Evolutionary conservation across 1,140 invertebrate genomes (phyloP), one percentile per base, ranked within the genome.

Genomic region (Nasonia giraulti): DNA sequence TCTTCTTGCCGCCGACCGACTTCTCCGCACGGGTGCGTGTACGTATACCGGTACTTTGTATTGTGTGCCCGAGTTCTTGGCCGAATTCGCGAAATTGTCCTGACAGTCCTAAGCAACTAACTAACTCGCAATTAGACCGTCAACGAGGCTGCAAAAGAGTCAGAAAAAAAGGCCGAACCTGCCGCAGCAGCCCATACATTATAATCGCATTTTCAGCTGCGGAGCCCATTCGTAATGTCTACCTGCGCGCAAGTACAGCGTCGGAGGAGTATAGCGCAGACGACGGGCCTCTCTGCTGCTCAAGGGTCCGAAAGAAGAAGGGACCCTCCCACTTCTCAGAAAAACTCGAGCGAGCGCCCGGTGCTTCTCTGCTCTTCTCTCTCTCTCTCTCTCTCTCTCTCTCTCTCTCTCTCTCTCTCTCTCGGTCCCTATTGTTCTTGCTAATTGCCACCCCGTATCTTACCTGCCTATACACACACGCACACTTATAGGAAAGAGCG

Each of bases 371-470:
- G 27, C 1, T 27, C 27, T 2, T 44, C 33, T 50, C 75, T 77
- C 37, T 47, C 73, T 40, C 14, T 14, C 37, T 47, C 73, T 40
- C 14, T 14, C 47, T 33, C 50, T 83, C 75, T 80, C 1, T 44
- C 33, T 50, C 75, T 77, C 37, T 47, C 73, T 40, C 14, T 14
- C 37, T 47, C 73, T 40, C 14, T 14, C 47, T 33, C 50, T 83
- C 75, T 80, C 27, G 27, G 77, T 80, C 87, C 87, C 90, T 89
- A 91, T 91, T 91, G 90, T 91, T 91, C 90, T 90, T 91, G 89
- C 90, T 91, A 91, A 91, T 91, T 91, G 90, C 90, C 90, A 88
- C 87, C 88, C 90, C 86, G 86, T 78, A 31, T 84, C 75, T 85
- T 78, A 79, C 12, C 68, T 69, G 14, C 8, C 68, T 62, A 62